phyloP scores from a whole-genome alignment of 2,888 invertebrate genomes.

The Idaea dimidiata region DNA sequence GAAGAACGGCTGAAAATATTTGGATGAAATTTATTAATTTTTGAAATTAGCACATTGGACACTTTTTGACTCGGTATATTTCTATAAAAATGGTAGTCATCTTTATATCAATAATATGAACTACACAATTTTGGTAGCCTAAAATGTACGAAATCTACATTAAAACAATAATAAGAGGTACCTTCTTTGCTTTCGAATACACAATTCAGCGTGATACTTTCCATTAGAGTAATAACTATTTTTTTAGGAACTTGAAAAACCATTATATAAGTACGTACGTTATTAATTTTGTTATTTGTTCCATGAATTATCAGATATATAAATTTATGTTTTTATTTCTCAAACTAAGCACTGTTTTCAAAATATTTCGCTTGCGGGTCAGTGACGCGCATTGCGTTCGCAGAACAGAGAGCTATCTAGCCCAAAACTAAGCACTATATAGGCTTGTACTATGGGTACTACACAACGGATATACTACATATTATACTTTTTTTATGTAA shows the following conservation, averaged over 20 bases:
- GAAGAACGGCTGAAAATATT: too few species aligned
- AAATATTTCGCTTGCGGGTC: too few species aligned
- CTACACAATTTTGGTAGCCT: neutral
- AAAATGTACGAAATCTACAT: neutral
- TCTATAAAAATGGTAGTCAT: too few species aligned
- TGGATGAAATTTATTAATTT: too few species aligned
- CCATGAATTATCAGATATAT: slow-evolving; percentile 16
- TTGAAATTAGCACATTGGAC: too few species aligned
- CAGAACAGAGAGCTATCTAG: too few species aligned
- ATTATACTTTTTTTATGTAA: too few species aligned
- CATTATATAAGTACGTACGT: slow-evolving; percentile 23
- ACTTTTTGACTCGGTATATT: too few species aligned
- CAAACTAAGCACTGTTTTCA: neutral
- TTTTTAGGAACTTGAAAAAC: slow-evolving; percentile 24
- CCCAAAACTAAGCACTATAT: too few species aligned
- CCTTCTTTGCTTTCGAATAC: slow-evolving; percentile 9
- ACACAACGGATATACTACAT: too few species aligned
- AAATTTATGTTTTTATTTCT: neutral
- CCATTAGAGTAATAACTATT: slow-evolving; percentile 31
- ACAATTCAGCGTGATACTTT: slow-evolving; percentile 18
- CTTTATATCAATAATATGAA: neutral
- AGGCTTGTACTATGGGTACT: too few species aligned
- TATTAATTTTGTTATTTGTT: slow-evolving; percentile 24
- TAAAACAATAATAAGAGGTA: neutral
- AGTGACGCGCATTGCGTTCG: too few species aligned